Base-by-base conservation (phyloP, 1,140 invertebrate genomes). In the Scaptomyza pallida region DNA sequence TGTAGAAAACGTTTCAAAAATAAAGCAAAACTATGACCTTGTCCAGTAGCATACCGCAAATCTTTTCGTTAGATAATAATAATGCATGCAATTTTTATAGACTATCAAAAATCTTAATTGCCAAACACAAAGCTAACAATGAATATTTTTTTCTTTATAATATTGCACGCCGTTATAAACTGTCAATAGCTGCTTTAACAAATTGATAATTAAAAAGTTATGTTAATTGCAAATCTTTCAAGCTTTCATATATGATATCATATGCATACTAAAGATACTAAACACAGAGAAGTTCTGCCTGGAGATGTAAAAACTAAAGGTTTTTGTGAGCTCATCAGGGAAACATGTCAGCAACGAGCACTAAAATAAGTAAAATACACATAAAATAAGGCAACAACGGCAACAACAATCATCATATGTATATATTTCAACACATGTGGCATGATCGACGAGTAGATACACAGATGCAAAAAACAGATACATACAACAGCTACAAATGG, bases 301-400 rank as follows among this genome's bases (percentile, higher is more conserved):
- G 17, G 19, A 55, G 40, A 45, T 69, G 50, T 40, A 50, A 63
- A 64, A 64, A n/a, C n/a, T n/a, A n/a, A n/a, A n/a, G n/a, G 55
- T 51, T 57, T 9, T 55, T 37, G 61, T 85, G 80, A 85, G 76
- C 85, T 86, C 80, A 85, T 55, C 70, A 61, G 15, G 41, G 45
- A 65, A 54, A 69, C 50, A 54, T 62, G 64, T 69, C 65, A 69
- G 65, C 48, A 16, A 52, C 40, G 2, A 37, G 26, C 44, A 56
- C 17, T 44, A 56, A 48, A 56, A 50, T 55, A 56, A 67, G 35
- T 50, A 41, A 64, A 9, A 52, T 13, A 40, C 26, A 40, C 26
- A 15, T 30, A 54, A 52, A 54, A 30, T 41, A 40, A 60, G 52
- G 19, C 50, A 55, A 59, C 17, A 60, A 12, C 35, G 23, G 19